Evolutionary conservation across 2,797 vertebrate genomes (phyloP).

Genomic region (Pseudochromis fuscus): DNA sequence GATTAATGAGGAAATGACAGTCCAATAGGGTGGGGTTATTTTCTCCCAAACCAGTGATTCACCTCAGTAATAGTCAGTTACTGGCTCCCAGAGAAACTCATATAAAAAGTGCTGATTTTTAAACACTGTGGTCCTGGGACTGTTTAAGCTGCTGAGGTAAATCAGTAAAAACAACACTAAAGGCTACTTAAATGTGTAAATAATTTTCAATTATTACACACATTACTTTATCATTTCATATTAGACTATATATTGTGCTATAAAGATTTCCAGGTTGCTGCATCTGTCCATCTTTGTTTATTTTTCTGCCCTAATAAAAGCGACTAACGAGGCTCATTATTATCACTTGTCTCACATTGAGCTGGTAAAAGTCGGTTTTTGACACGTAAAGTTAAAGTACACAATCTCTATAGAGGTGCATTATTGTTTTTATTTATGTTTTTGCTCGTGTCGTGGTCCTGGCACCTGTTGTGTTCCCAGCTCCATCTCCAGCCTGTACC

Average conservation of each 20-base stretch:
- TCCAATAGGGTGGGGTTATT: slow-evolving; percentile 52
- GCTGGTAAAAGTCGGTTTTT: neutral
- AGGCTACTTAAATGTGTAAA: too few relatives aligned
- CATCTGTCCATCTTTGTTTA: too few relatives aligned
- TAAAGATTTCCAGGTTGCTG: too few relatives aligned
- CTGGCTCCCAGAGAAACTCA: neutral
- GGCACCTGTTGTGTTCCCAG: slow-evolving; percentile 73
- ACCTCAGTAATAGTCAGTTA: slow-evolving; percentile 14
- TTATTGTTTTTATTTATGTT: too few relatives aligned
- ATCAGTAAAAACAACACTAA: too few relatives aligned
- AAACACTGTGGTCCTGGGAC: neutral
- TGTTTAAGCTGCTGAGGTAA: too few relatives aligned
- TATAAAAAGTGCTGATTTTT: slow-evolving; percentile 2
- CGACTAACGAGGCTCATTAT: too few relatives aligned
- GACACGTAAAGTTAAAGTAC: neutral
- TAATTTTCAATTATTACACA: too few relatives aligned
- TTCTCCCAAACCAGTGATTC: slow-evolving; percentile 36
- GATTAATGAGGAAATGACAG: slow-evolving; percentile 36
- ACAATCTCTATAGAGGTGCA: neutral
- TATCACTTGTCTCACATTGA: too few relatives aligned
- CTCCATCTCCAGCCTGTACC: slow-evolving; percentile 36
- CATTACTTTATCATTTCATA: too few relatives aligned
- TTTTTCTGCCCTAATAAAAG: too few relatives aligned
- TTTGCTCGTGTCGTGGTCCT: neutral
- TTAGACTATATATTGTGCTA: too few relatives aligned